Conservation (phyloP, 2,888 invertebrate genomes). For the Panopea generosa region DNA sequence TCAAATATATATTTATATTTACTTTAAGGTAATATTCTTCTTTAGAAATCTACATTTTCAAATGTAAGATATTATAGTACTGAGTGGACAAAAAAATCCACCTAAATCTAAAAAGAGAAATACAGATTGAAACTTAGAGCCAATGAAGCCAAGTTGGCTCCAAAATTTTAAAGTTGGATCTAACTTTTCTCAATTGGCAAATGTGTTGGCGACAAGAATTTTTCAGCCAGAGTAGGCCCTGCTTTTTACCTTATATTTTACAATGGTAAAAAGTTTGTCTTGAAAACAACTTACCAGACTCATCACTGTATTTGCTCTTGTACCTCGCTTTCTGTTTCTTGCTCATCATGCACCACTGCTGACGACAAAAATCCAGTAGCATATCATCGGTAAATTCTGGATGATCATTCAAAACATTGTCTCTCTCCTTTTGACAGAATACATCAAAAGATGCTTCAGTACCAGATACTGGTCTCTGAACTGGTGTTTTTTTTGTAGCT, state of each 20-base stretch:
- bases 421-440: conserved; percentile 80
- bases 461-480: conserved; percentile 24
- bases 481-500: conserved; percentile 27
- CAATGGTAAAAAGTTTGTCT: too few relatives aligned
- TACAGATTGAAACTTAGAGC: too few relatives aligned
- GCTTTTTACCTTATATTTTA: too few relatives aligned
- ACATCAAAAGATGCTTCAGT: conserved; percentile 80
- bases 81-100: too few relatives aligned
- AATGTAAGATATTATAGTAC: too few relatives aligned
- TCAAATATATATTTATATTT: too few relatives aligned
- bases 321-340: conserved; percentile 78
- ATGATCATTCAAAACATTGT: conserved; percentile 78
- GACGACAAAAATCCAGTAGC: conserved; percentile 75
- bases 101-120: too few relatives aligned
- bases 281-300: conserved; percentile 39
- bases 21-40: too few relatives aligned
- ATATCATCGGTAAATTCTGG: conserved; percentile 78
- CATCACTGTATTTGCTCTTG: conserved; percentile 67
- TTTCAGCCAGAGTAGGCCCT: not conserved
- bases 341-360: conserved; percentile 81
- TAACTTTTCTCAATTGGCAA: too few relatives aligned
- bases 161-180: too few relatives aligned
- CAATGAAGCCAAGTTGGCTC: too few relatives aligned
- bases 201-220: not conserved
- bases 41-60: too few relatives aligned